phyloP scores from a whole-genome alignment of 2,888 invertebrate species.

The Ochropleura plecta region DNA sequence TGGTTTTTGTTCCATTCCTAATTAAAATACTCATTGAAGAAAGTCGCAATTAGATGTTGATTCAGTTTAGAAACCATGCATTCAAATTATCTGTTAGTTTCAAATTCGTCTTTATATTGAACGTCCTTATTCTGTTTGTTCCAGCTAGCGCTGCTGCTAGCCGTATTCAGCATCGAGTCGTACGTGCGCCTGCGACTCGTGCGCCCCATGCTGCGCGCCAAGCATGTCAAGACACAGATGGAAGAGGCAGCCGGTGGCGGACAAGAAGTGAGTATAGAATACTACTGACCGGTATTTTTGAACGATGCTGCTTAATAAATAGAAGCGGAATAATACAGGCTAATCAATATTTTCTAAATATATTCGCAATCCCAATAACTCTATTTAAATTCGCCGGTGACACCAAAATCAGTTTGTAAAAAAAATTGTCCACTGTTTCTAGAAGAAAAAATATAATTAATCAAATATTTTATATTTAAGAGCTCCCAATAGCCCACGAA shows the following conservation, averaged over 20 bases:
- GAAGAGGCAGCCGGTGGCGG: slow-evolving; percentile 95
- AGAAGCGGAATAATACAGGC: not conserved
- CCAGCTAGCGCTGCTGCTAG: slow-evolving; percentile 92
- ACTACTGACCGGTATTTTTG: not conserved
- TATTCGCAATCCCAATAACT: no score
- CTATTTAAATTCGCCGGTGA: no score
- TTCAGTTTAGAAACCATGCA: not conserved
- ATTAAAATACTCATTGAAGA: not conserved
- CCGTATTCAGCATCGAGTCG: slow-evolving; percentile 94
- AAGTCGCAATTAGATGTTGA: not conserved
- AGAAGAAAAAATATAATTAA: no score
- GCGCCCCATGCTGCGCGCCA: slow-evolving; percentile 93
- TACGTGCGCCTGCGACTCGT: slow-evolving; percentile 94
- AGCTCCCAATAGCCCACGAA: no score
- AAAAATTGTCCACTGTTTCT: no score
- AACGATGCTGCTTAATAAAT: no score
- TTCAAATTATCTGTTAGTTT: not conserved
- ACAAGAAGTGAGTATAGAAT: slow-evolving; percentile 89
- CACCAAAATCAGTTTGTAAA: no score
- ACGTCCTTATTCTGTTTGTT: slow-evolving; percentile 74
- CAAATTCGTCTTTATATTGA: slow-evolving; percentile 20
- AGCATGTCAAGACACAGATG: slow-evolving; percentile 93
- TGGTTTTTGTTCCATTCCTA: not conserved
- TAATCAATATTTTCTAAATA: no score
- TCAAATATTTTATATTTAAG: no score